These are phyloP conservation scores for Hyposoter dolosus DNA, from an alignment of 2,888 invertebrate genomes.

Conservation along the genomic window DNA sequence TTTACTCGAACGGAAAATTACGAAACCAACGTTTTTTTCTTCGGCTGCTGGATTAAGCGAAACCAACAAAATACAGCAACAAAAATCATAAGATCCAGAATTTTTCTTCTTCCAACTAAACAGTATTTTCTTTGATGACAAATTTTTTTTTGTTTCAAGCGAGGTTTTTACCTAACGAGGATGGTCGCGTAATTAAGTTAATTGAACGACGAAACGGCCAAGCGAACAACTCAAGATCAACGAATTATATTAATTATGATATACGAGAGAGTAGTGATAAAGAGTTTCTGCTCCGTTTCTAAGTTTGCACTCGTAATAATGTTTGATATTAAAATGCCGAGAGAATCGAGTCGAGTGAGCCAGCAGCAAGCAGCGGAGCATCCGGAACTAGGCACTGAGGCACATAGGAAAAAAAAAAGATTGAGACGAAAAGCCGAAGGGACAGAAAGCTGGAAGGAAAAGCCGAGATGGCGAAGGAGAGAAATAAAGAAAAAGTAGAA, in stretches of 20 bases:
- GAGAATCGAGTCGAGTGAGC: constrained; percentile 60
- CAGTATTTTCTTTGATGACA: not conserved
- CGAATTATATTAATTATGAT: constrained; percentile 66
- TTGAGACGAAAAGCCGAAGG: constrained; percentile 6
- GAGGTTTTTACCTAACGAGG: not conserved
- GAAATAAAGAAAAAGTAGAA: constrained; percentile 14
- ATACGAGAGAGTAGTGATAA: constrained; percentile 31
- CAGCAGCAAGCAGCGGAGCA: constrained; percentile 26
- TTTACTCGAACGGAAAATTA: not conserved
- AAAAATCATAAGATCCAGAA: not conserved
- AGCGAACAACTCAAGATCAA: constrained; percentile 44
- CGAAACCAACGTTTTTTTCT: not conserved
- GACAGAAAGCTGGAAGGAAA: not conserved
- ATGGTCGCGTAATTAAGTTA: constrained; percentile 47
- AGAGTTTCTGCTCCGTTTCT: constrained; percentile 46
- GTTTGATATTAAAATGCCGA: constrained; percentile 64
- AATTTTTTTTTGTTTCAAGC: not conserved
- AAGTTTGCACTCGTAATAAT: constrained; percentile 59
- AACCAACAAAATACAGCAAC: not conserved
- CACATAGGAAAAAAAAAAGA: constrained; percentile 11
- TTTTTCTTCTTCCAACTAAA: not conserved
- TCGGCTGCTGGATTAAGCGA: not conserved
- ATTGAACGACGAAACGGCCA: constrained; percentile 56
- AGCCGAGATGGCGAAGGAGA: not conserved
- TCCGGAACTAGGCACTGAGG: constrained; percentile 29